Percentiles rank a stretch among this genome's conserved stretches.
Conservation (phyloP, 2,113 vertebrate genomes). For the Nycticebus coucang region DNA sequence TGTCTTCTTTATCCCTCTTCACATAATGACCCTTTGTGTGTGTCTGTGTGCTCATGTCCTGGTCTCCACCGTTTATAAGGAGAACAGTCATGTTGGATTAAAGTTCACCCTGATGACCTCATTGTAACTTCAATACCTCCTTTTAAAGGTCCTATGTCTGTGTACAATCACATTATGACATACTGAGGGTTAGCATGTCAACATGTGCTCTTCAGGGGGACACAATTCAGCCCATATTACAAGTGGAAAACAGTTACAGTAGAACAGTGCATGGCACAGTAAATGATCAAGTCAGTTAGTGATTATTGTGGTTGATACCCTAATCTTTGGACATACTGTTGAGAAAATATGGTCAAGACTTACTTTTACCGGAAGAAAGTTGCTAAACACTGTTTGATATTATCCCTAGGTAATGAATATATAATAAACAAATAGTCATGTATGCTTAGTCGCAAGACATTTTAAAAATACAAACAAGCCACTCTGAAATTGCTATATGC, state of each 20-base stretch:
- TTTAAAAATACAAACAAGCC: background rate
- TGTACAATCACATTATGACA: background rate
- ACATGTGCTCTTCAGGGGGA: too few species aligned
- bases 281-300: background rate
- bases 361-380: background rate
- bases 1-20: background rate
- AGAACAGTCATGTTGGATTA: background rate
- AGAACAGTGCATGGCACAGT: too few species aligned
- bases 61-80: background rate
- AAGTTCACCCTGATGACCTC: background rate
- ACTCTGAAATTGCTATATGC: background rate
- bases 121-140: background rate
- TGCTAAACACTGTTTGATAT: background rate
- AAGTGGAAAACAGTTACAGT: background rate
- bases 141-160: background rate
- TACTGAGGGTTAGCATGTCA: background rate
- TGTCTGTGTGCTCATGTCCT: background rate
- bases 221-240: background rate
- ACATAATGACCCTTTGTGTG: background rate
- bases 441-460: background rate
- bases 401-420: background rate
- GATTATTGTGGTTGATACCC: background rate
- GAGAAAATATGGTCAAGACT: background rate
- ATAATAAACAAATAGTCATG: background rate
- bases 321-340: background rate